phyloP scores from a whole-genome alignment of 2,888 invertebrate species.

The Cecidostiba fungosa region DNA sequence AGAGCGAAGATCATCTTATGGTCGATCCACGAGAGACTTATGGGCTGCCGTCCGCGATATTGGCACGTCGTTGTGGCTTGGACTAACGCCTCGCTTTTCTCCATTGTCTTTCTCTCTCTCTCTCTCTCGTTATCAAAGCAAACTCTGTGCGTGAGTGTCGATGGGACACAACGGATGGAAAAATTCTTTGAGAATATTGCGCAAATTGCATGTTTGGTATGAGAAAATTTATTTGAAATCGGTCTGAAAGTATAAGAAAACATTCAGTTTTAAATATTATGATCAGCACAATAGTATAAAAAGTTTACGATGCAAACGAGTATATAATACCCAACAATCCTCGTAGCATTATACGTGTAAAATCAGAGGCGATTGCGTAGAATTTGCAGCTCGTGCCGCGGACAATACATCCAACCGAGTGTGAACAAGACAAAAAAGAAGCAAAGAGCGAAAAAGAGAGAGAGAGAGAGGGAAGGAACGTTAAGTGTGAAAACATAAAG shows the following conservation, averaged over 20 bases:
- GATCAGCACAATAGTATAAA: too few species aligned
- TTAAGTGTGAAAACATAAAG: slow-evolving; percentile 20
- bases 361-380: slow-evolving; percentile 4
- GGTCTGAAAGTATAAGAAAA: too few species aligned
- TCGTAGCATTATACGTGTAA: not conserved
- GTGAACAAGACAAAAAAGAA: slow-evolving; percentile 13
- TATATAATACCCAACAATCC: not conserved
- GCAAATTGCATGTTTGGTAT: not conserved
- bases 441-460: not conserved
- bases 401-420: slow-evolving; percentile 2
- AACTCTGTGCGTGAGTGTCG: not conserved
- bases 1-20: not conserved
- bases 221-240: too few species aligned
- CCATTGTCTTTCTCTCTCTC: too few species aligned
- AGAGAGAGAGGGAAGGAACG: slow-evolving; percentile 1
- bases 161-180: not conserved
- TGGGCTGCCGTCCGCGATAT: not conserved
- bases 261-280: too few species aligned
- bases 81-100: slow-evolving; percentile 23
- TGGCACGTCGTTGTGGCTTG: slow-evolving; percentile 5
- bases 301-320: too few species aligned
- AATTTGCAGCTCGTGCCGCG: not conserved
- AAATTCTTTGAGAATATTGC: not conserved
- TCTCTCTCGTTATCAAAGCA: slow-evolving; percentile 25
- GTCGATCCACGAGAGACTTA: not conserved